Conservation (phyloP, 2,113 vertebrate species). For the Ciconia stormi region DNA sequence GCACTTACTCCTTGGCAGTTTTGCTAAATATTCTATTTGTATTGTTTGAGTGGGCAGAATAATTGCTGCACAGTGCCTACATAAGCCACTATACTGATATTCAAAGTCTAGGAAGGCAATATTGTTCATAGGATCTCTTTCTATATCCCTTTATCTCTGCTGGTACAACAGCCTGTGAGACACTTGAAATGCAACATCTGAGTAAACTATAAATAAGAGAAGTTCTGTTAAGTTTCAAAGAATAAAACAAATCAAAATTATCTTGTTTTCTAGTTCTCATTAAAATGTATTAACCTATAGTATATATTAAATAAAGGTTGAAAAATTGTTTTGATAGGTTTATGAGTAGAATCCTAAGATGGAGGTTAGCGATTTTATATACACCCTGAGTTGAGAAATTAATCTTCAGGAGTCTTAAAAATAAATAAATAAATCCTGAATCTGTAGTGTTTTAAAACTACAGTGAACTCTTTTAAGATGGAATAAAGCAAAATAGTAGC, state of each 20-base stretch:
- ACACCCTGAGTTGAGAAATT: neutral
- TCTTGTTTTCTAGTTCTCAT: neutral
- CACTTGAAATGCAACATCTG: neutral
- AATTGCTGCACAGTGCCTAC: neutral
- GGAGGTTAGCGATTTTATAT: neutral
- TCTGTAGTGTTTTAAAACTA: neutral
- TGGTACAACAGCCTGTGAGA: neutral
- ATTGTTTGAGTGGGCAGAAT: neutral
- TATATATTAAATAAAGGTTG: neutral
- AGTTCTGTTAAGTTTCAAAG: neutral
- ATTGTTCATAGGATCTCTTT: neutral
- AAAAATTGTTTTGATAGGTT: neutral
- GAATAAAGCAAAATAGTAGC: neutral
- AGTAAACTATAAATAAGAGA: neutral
- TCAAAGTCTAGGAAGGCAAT: neutral
- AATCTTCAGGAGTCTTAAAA: neutral
- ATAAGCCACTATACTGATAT: neutral
- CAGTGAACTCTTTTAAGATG: neutral
- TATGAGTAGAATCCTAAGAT: neutral
- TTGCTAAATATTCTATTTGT: neutral
- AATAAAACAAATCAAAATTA: neutral
- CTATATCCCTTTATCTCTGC: neutral
- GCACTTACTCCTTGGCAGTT: neutral
- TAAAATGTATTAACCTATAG: neutral
- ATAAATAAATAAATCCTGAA: neutral